These are phyloP conservation scores for Diorhabda sublineata DNA, from an alignment of 1,140 invertebrate genomes.

Conservation along the genomic window DNA sequence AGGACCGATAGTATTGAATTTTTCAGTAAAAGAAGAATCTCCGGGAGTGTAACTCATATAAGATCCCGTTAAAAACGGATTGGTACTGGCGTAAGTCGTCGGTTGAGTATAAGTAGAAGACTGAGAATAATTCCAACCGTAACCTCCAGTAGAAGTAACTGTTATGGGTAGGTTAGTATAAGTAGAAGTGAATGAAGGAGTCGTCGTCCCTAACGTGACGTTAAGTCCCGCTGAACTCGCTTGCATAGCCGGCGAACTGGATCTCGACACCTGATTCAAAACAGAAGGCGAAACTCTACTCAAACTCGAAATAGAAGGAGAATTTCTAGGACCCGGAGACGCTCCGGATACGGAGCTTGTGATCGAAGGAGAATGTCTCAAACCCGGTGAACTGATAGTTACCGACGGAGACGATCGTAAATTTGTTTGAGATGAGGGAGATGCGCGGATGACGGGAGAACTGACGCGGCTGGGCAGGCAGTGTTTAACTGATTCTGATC, in stretches of 20 bases:
- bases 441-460: constrained; percentile 40
- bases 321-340: constrained; percentile 40
- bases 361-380: constrained; percentile 41
- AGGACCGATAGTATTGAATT: constrained; percentile 40
- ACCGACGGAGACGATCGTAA: constrained; percentile 38
- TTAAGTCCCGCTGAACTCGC: constrained; percentile 56
- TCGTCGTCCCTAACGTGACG: constrained; percentile 52
- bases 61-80: constrained; percentile 54
- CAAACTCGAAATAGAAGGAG: constrained; percentile 39
- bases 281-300: constrained; percentile 43
- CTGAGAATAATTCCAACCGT: constrained; percentile 36
- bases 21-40: constrained; percentile 36
- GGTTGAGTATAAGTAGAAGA: constrained; percentile 42
- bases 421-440: constrained; percentile 32
- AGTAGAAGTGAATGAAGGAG: constrained; percentile 40
- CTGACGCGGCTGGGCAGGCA: constrained; percentile 44
- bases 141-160: constrained; percentile 42
- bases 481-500: constrained; percentile 65
- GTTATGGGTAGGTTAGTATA: constrained; percentile 42
- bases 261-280: constrained; percentile 39
- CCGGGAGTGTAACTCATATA: constrained; percentile 51
- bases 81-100: constrained; percentile 51
- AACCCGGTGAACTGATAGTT: constrained; percentile 26
- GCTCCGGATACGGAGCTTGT: constrained; percentile 41
- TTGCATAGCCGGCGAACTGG: constrained; percentile 51